A percentile compares a stretch with the other conserved stretches of the same genome.
Evolutionary conservation across 2,888 invertebrate genomes (phyloP).

Genomic region (Diaperis boleti): DNA sequence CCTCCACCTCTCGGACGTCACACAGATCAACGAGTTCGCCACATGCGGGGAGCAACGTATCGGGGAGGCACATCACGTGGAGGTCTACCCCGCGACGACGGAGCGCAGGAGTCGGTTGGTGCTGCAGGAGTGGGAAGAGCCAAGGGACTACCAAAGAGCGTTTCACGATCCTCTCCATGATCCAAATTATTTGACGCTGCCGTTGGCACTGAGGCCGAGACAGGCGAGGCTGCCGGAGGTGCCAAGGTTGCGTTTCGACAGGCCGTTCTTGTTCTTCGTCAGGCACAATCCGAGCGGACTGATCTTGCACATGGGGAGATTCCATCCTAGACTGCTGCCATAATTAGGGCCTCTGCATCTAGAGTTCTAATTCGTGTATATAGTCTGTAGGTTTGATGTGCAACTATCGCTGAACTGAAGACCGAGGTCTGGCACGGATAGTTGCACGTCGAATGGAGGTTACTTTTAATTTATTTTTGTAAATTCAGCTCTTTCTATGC

Average conservation of each 20-base stretch:
- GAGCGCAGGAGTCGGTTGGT: conserved; percentile 40
- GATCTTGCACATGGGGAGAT: conserved; percentile 89
- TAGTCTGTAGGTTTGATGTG: conserved; percentile 41
- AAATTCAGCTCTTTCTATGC: conserved; percentile 18
- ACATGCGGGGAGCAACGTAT: conserved; percentile 83
- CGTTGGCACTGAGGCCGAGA: conserved; percentile 77
- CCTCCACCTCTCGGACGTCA: conserved; percentile 85
- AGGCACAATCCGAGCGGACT: conserved; percentile 93
- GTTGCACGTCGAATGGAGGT: conserved; percentile 45
- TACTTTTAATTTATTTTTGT: conserved; percentile 40
- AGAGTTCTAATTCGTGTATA: conserved; percentile 39
- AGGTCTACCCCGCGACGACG: conserved; percentile 83
- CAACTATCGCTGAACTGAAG: conserved; percentile 32
- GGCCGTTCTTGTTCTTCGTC: conserved; percentile 90
- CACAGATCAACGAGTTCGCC: conserved; percentile 86
- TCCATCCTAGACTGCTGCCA: conserved; percentile 86
- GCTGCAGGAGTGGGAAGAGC: conserved; percentile 60
- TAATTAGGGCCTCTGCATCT: conserved; percentile 65
- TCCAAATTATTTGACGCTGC: conserved; percentile 70
- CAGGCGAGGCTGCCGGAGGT: conserved; percentile 79
- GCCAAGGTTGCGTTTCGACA: conserved; percentile 84
- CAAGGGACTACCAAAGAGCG: conserved; percentile 76
- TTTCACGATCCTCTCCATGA: conserved; percentile 76
- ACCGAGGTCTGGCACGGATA: conserved; percentile 22
- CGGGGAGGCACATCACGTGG: conserved; percentile 82